Conservation (phyloP, 1,140 invertebrate genomes). For the Drosophila paulistorum region DNA sequence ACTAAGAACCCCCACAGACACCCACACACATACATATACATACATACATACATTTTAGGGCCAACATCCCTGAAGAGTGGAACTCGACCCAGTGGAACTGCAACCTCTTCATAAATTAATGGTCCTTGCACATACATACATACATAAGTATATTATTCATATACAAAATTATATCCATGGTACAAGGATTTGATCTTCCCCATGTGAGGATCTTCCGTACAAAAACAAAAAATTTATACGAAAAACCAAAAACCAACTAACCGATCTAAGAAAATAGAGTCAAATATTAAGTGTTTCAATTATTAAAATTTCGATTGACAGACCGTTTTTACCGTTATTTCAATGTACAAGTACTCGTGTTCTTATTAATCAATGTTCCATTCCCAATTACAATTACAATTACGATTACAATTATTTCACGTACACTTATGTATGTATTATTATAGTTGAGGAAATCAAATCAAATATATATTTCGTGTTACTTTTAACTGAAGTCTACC, state of each 20-base stretch:
- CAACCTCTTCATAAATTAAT: background rate
- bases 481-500: conserved; percentile 55
- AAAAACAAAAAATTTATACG: conserved; percentile 8
- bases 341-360: conserved; percentile 40
- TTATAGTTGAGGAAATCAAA: conserved; percentile 55
- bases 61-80: background rate
- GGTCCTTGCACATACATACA: background rate
- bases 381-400: conserved; percentile 10
- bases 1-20: conserved; percentile 33
- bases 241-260: conserved; percentile 43
- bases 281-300: conserved; percentile 58
- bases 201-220: no score
- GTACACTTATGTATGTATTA: conserved; percentile 19
- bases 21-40: conserved; percentile 22
- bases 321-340: conserved; percentile 35
- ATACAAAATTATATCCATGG: background rate
- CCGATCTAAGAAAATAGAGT: conserved; percentile 42
- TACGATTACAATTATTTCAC: conserved; percentile 58
- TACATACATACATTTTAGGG: conserved; percentile 16
- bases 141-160: background rate
- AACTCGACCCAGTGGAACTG: background rate
- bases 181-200: conserved; percentile 6
- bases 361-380: conserved; percentile 42
- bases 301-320: conserved; percentile 52
- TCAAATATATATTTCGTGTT: conserved; percentile 67